Evolutionary conservation across 2,888 invertebrate species (phyloP), one percentile per base, ranked within the genome.

Genomic region (Epinotia bilunana): DNA sequence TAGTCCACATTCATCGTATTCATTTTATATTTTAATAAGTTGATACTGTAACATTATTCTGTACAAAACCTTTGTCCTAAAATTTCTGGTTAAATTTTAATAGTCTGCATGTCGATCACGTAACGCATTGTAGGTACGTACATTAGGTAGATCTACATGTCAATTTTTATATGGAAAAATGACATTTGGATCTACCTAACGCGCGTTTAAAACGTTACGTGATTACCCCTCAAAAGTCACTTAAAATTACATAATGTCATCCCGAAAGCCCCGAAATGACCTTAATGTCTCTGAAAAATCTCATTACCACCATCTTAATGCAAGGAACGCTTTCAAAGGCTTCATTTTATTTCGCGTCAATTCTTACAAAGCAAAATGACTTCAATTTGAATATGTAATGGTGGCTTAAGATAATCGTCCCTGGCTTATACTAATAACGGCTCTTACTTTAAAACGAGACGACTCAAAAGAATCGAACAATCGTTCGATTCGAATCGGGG

Each of bases 351-450:
- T 92, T 91, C 89, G 91, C 93, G 93, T 92, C 93, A 94, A 93
- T 93, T 93, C 91, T 92, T 86, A 87, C 91, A 91, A 91, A 92
- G 90, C 91, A 86, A 91, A 93, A 93, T 91, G 93, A 92, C 92
- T 92, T 86, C 93, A 92, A 94, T 94, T 94, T 94, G 93, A 94
- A 94, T 94, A 94, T 94, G 94, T 94, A 94, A 94, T 93, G 90
- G 91, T 79, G 89, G 93, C 93, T 93, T 92, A 92, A 90, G 90
- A 94, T 94, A 94, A 94, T 93, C 94, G 93, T 89, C 85, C 78
- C 89, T 90, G 91, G 93, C 94, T 94, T 94, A 93, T 93, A 93
- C 94, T 94, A 93, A 94, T 94, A 94, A 94, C 92, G 92, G 90
- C 86, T 81, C 82, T 86, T 89, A 90, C 88, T 92, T 90, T 92